These are phyloP conservation scores for Ptiloglossa arizonensis DNA, from an alignment of 1,140 invertebrate species.

Conservation along the genomic window DNA sequence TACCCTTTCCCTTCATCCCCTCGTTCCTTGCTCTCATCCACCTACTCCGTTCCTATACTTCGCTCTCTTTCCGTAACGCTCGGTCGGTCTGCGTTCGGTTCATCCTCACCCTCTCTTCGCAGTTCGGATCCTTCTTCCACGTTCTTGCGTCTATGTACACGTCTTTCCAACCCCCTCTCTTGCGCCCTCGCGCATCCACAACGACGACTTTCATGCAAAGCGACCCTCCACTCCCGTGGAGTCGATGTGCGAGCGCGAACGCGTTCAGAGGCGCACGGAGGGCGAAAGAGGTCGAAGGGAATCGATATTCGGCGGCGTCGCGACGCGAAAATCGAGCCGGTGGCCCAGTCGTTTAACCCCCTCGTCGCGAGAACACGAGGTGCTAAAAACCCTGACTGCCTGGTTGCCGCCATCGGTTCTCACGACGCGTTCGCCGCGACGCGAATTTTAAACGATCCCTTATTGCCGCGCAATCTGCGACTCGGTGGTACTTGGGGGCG, in stretches of 20 bases:
- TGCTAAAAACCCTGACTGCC: background rate
- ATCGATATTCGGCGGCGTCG: slow-evolving; percentile 57
- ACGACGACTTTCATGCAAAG: slow-evolving; percentile 31
- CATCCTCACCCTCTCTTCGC: too few species aligned
- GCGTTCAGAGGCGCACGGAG: background rate
- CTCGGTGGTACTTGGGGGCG: too few species aligned
- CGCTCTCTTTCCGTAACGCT: too few species aligned
- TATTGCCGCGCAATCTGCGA: background rate
- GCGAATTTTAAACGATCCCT: slow-evolving; percentile 5
- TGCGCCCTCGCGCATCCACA: background rate
- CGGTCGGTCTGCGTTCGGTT: too few species aligned
- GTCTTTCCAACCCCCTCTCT: too few species aligned
- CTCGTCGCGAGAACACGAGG: slow-evolving; percentile 1
- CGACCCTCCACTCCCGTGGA: background rate
- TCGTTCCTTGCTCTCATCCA: too few species aligned
- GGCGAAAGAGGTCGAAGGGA: slow-evolving; percentile 54
- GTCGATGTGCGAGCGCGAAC: slow-evolving; percentile 19
- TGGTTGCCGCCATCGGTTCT: slow-evolving; percentile 2
- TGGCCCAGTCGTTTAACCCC: slow-evolving; percentile 44
- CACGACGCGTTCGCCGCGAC: background rate
- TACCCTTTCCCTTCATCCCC: too few species aligned
- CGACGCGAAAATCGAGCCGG: slow-evolving; percentile 50
- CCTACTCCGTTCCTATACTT: too few species aligned
- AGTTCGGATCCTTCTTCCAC: background rate
- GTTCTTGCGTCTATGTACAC: background rate